Percentiles rank a stretch among this genome's conserved stretches.
phyloP scores from a whole-genome alignment of 2,797 vertebrate genomes.

The Tangara arthus region DNA sequence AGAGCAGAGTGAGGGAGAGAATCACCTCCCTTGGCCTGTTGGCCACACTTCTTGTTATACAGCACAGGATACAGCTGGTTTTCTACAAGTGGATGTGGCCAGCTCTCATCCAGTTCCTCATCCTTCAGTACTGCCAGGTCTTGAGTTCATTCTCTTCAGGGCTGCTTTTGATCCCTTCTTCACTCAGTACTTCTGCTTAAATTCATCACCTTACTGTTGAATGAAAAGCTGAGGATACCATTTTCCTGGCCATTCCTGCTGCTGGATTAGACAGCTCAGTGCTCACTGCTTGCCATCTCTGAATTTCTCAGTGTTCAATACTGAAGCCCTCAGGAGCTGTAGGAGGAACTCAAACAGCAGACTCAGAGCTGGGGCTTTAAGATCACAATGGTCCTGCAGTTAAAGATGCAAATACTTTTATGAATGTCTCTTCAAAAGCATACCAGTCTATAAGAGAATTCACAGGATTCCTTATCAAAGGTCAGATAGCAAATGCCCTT shows the following conservation, averaged over 20 bases:
- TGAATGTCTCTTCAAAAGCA: neutral
- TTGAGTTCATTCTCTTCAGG: neutral
- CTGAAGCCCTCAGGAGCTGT: neutral
- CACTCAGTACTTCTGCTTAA: neutral
- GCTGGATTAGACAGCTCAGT: neutral
- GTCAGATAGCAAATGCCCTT: neutral
- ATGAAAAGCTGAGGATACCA: neutral
- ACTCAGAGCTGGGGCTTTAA: neutral
- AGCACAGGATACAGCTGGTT: neutral
- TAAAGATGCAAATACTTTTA: neutral
- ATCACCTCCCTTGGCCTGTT: neutral
- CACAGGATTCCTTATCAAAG: neutral
- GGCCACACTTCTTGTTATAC: neutral
- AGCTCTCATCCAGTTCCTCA: neutral
- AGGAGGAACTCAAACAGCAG: neutral
- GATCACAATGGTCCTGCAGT: neutral
- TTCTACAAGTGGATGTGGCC: accelerated
- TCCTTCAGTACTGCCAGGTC: too few relatives aligned
- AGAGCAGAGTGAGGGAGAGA: too few relatives aligned
- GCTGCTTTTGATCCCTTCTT: neutral
- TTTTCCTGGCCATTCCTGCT: neutral
- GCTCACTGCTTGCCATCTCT: neutral
- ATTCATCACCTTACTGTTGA: neutral
- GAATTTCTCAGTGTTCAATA: neutral
- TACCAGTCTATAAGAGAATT: neutral